These are phyloP conservation scores for Siderastrea siderea DNA, from an alignment of 92 coral and sea anemone genomes.

Conservation along the genomic window DNA sequence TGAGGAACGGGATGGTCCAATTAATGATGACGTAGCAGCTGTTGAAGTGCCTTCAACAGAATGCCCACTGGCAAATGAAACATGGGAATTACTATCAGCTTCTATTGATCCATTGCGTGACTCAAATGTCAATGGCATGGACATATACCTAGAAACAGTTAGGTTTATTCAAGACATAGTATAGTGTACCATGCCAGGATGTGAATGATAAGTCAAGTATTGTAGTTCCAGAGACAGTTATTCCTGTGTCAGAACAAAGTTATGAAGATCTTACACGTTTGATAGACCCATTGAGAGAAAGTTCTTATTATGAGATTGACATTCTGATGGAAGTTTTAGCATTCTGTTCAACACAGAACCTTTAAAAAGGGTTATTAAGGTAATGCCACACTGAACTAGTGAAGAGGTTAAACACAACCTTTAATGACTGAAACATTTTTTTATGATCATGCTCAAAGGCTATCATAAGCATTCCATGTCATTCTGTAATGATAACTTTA, in stretches of 20 bases:
- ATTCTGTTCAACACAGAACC: neutral
- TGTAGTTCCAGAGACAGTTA: constrained; percentile 44
- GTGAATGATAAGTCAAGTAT: constrained; percentile 27
- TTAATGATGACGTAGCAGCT: constrained; percentile 31
- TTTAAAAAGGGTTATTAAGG: neutral
- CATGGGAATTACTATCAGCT: constrained; percentile 12
- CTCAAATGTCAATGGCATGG: constrained; percentile 28
- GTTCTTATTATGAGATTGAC: constrained; percentile 61
- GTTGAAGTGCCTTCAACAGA: constrained; percentile 33
- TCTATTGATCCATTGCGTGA: constrained; percentile 6
- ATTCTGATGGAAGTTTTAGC: constrained; percentile 34
- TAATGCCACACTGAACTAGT: too few species aligned
- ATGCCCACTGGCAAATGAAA: constrained; percentile 7
- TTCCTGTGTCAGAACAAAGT: constrained; percentile 20
- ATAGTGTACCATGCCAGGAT: constrained; percentile 18
- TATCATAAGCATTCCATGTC: too few species aligned
- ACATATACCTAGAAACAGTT: constrained; percentile 31
- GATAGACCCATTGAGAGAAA: constrained; percentile 49
- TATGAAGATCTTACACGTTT: constrained; percentile 31
- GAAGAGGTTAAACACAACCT: too few species aligned
- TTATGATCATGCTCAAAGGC: too few species aligned
- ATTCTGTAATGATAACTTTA: too few species aligned
- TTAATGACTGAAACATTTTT: too few species aligned
- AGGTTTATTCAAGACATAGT: constrained; percentile 29
- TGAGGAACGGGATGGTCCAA: constrained; percentile 49